Base-by-base conservation (phyloP, 2,888 invertebrate species). In the Agrotis ipsilon region DNA sequence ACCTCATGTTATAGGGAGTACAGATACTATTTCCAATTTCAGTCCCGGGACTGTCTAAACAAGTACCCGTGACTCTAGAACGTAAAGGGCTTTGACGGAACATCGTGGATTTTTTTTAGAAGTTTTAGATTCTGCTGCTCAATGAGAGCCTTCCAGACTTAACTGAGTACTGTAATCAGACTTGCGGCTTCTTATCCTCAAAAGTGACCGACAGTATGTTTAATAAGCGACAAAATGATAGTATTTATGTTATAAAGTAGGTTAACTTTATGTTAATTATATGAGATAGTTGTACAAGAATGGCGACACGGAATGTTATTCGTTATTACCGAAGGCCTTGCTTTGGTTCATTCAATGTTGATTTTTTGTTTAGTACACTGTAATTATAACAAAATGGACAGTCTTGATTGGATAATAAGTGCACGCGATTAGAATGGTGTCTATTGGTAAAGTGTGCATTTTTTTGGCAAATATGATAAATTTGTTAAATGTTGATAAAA, bases 281-380 rank as follows among this genome's bases (percentile, higher is more conserved):
- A 59, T 81, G 83, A 84, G 88, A 86, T 88, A 86, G 88, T 88
- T 87, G 86, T 86, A 86, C 85, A 84, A 85, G 87, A 85, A 88
- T 86, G 81, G 79, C 81, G 82, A 81, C 78, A 78, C 81, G 83
- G 78, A 83, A 83, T 82, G 79, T 39, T 81, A 78, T 78, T 80
- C 70, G 79, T 83, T 80, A 81, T 81, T 79, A 78, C 55, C 78
- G 62, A 70, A 68, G 87, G 80, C 86, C 89, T 86, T 86, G 87
- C 65, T 69, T 51, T 63, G 74, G 62, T 75, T 68, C 76, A 67
- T 76, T 83, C 78, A 78, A 78, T 80, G 82, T 78, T 78, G 72
- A 67, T 84, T 84, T 84, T 85, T 80, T 78, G 67, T 76, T 72
- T 65, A 63, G 45, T 59, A 57, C 72, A 57, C 51, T 76, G 58